Base-by-base conservation (phyloP, 2,888 invertebrate genomes). In the Amblyjoppa fuscipennis region DNA sequence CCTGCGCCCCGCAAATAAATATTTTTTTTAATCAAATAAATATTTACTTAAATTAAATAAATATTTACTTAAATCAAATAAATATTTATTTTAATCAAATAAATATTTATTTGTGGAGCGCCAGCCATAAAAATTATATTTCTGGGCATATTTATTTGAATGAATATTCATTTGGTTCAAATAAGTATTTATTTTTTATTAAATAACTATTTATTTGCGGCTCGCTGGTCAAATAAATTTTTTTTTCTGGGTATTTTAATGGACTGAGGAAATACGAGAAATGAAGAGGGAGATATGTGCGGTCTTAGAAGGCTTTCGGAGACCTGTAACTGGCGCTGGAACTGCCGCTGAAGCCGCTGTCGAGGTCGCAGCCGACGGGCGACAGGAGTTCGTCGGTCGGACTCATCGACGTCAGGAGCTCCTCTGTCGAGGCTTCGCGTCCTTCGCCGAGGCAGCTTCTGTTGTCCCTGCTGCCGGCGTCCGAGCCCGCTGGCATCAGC, bases 311-410 rank as follows among this genome's bases (percentile, higher is more conserved):
- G 61, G 11, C 16, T 13, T 13, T 28, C 61, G 31, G 31, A 59
- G 83, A 93, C 94, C 94, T 93, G 94, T 97, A 97, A 94, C 97
- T 97, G 89, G 97, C 97, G 94, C 97, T 97, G 92, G 97, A 97
- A 94, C 97, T 97, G 90, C 97, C 97, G 94, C 97, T 97, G 94
- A 97, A 97, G 76, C 97, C 97, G 93, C 97, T 97, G 94, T 97
- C 97, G 92, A 97, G 95, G 94, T 97, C 97, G 93, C 96, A 96
- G 91, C 96, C 96, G 86, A 96, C 96, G 51, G 97, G 97, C 68
- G 97, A 97, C 87, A 97, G 95, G 88, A 97, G 94, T 92, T 97
- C 97, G 92, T 97, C 97, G 4, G 96, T 96, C 31, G 96, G 96
- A 81, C 96, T 96, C 85, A 96, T 96, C 81, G 91, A 90, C 87